phyloP scores from a whole-genome alignment of 2,113 vertebrate genomes.

The Heterotilapia buettikoferi region DNA sequence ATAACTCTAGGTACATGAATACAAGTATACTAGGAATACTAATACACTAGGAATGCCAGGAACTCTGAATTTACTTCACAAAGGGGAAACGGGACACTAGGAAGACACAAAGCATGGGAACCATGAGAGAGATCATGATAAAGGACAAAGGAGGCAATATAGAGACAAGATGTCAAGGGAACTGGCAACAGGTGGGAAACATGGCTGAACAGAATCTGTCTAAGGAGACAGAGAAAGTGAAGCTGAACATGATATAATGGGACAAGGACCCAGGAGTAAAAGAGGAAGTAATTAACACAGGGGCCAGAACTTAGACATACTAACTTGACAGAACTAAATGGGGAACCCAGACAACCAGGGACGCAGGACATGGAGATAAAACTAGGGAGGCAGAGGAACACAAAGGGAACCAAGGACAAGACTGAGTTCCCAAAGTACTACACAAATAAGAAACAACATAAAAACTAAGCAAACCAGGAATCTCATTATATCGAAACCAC shows the following conservation, averaged over 20 bases:
- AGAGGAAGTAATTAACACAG: neutral
- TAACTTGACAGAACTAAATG: neutral
- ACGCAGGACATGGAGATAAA: accelerated
- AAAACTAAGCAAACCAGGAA: neutral
- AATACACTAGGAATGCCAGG: neutral
- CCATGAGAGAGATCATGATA: neutral
- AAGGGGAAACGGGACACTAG: neutral
- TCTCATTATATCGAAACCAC: neutral
- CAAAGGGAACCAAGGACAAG: neutral
- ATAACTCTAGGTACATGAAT: accelerated
- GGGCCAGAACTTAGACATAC: neutral
- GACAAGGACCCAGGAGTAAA: neutral
- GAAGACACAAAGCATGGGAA: neutral
- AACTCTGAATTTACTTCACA: neutral
- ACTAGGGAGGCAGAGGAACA: neutral
- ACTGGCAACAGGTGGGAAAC: neutral
- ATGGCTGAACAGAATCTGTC: neutral
- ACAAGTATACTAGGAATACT: neutral
- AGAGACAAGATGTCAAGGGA: neutral
- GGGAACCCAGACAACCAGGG: neutral
- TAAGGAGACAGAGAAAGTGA: neutral
- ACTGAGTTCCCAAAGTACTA: neutral
- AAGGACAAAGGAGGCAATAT: neutral
- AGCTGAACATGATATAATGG: neutral
- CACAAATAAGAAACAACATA: neutral